A percentile compares a stretch with the other conserved stretches of the same genome.
These are phyloP conservation scores for Nannoperca obscura DNA, from an alignment of 2,797 vertebrate species.

Conservation along the genomic window DNA sequence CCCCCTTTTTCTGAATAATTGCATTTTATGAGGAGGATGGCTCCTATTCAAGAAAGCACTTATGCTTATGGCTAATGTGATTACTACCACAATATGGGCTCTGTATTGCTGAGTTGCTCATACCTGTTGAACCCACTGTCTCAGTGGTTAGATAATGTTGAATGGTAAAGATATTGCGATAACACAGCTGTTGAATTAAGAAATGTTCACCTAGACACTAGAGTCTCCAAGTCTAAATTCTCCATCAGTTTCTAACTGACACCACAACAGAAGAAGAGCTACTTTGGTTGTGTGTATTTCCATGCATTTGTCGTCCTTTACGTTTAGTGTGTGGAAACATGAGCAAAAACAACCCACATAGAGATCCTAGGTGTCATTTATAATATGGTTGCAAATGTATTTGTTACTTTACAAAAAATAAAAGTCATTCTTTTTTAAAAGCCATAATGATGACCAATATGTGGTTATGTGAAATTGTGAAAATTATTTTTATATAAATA, in stretches of 20 bases:
- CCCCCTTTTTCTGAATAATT: constrained; percentile 70
- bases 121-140: constrained; percentile 35
- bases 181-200: not conserved
- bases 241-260: not conserved
- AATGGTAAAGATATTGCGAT: not conserved
- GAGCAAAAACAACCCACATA: not conserved
- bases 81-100: constrained; percentile 82
- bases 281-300: not conserved
- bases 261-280: not conserved
- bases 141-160: not conserved
- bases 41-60: constrained; percentile 73
- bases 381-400: not conserved
- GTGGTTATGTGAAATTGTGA: not conserved
- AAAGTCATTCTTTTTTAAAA: not conserved
- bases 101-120: constrained; percentile 67
- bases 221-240: not conserved
- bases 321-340: not conserved
- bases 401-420: not conserved
- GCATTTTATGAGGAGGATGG: constrained; percentile 77
- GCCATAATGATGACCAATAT: not conserved
- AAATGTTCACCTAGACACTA: not conserved
- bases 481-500: too few relatives aligned
- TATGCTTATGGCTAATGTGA: constrained; percentile 84
- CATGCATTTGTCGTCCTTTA: not conserved
- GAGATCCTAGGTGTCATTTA: not conserved